phyloP scores from a whole-genome alignment of 2,797 vertebrate species.

The Triplophysa bombifrons region DNA sequence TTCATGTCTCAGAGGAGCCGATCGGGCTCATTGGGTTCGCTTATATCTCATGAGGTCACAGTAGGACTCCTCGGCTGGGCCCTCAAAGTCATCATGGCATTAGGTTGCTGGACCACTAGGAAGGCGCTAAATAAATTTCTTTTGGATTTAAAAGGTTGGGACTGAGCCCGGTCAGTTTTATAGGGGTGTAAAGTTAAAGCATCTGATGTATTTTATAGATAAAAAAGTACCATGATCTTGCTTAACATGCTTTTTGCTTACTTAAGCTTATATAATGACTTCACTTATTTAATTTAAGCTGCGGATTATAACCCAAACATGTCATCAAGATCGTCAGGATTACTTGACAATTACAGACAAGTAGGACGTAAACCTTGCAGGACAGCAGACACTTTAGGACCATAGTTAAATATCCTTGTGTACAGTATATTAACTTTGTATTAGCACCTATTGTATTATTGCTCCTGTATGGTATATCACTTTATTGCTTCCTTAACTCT shows the following conservation, averaged over 20 bases:
- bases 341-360: too few species aligned
- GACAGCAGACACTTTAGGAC: background rate
- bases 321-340: too few species aligned
- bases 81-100: constrained; percentile 66
- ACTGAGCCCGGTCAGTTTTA: constrained; percentile 28
- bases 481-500: too few species aligned
- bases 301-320: too few species aligned
- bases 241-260: too few species aligned
- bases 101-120: constrained; percentile 75
- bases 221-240: background rate
- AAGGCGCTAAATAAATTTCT: constrained; percentile 68
- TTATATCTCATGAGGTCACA: constrained; percentile 57
- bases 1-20: constrained; percentile 60
- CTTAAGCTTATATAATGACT: background rate
- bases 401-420: background rate
- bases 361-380: background rate
- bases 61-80: constrained; percentile 63
- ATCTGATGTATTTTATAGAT: background rate
- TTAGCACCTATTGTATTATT: too few species aligned
- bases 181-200: background rate
- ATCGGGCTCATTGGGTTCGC: constrained; percentile 41
- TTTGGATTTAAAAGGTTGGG: constrained; percentile 65
- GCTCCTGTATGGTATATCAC: too few species aligned
- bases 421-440: background rate
- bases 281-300: too few species aligned